Conservation (phyloP, 2,888 invertebrate species). For the Pimpla rufipes region DNA sequence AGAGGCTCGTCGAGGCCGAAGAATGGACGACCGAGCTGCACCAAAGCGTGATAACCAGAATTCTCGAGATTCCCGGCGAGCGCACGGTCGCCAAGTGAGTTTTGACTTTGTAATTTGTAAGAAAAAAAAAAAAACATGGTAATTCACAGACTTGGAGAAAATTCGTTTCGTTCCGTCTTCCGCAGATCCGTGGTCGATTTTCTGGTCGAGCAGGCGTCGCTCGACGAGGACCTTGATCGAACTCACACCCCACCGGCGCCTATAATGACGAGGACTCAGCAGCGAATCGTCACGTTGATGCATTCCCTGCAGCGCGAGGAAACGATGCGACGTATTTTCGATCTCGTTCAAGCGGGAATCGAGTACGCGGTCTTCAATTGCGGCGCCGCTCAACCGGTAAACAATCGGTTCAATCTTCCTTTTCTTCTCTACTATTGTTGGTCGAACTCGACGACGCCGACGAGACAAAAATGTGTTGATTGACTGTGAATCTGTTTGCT, state of each 20-base stretch:
- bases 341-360: conserved; percentile 75
- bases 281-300: conserved; percentile 84
- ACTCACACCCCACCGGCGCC: conserved; percentile 85
- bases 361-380: conserved; percentile 77
- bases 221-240: conserved; percentile 80
- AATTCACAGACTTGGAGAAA: not conserved
- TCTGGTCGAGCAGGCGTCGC: conserved; percentile 68
- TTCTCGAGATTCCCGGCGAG: conserved; percentile 69
- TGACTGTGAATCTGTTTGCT: conserved; percentile 17
- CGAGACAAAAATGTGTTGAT: no score
- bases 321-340: conserved; percentile 73
- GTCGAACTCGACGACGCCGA: no score
- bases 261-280: conserved; percentile 84
- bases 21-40: conserved; percentile 77
- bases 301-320: conserved; percentile 78
- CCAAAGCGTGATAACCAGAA: conserved; percentile 71
- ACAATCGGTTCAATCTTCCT: conserved; percentile 41
- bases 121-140: no score
- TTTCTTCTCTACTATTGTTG: no score
- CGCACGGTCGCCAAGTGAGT: conserved; percentile 77
- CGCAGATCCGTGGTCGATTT: conserved; percentile 77
- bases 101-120: not conserved
- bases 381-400: conserved; percentile 59
- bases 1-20: conserved; percentile 69
- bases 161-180: not conserved